Conservation (phyloP, 2,888 invertebrate genomes). For the Lomographa bimaculata region DNA sequence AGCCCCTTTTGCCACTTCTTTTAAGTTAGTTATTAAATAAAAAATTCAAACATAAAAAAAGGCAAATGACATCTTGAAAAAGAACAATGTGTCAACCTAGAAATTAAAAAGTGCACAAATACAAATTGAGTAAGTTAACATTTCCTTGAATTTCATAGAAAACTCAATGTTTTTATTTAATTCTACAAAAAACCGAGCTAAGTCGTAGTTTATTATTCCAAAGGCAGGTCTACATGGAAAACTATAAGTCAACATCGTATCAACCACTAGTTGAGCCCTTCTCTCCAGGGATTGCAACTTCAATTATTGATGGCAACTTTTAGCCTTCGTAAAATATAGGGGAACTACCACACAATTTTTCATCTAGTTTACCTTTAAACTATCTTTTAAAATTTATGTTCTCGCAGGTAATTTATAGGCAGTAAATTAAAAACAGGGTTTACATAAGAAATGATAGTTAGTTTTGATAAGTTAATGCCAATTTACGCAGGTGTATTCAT, state of each 20-base stretch:
- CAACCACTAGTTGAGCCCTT: constrained; percentile 57
- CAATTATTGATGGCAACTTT: constrained; percentile 82
- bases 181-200: no score
- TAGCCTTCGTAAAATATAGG: constrained; percentile 77
- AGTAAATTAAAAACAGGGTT: constrained; percentile 28
- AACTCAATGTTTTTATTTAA: no score
- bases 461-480: constrained; percentile 17
- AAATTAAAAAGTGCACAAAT: no score
- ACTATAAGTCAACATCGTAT: constrained; percentile 35
- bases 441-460: constrained; percentile 18
- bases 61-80: no score
- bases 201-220: constrained; percentile 19
- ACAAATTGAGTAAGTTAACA: no score
- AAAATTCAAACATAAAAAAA: no score
- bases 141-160: no score
- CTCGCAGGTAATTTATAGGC: constrained; percentile 32
- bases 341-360: constrained; percentile 65
- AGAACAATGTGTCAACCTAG: no score
- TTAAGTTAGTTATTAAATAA: no score
- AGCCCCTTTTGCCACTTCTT: no score
- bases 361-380: constrained; percentile 69
- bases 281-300: constrained; percentile 68
- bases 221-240: constrained; percentile 10
- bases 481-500: constrained; percentile 22
- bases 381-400: constrained; percentile 47